Evolutionary conservation across 2,797 vertebrate species (phyloP), one percentile per base, ranked within the genome.

Genomic region (Phoeniculus purpureus): DNA sequence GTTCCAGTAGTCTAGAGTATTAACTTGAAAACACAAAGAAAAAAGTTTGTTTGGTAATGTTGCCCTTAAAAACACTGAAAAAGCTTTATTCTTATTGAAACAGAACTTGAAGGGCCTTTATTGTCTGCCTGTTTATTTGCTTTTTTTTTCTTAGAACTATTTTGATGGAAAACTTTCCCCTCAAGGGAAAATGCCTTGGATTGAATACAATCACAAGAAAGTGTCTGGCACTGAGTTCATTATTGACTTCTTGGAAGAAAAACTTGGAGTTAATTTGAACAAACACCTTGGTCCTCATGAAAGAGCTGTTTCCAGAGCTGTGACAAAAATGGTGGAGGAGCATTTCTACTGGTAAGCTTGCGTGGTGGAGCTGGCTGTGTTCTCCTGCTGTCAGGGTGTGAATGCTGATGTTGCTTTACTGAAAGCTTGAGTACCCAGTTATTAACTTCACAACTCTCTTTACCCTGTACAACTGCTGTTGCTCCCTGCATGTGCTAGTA

Each of bases 121-220:
- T 88, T 85, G 15, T 77, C 51, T 89, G 37, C 76, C 80, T 90
- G 27, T 64, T 95, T 85, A 54, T 59, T 77, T 91, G 4, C 7
- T 74, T 87, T 95, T 93, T 94, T 94, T 56, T 59, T 84, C 52
- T 90, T 97, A 99, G 99, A 99, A 99, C 97, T 99, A 99, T 98
- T 99, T 99, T 94, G 99, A 99, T 94, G 99, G 99, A 97, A 99
- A 99, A 97, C 98, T 99, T 92, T 99, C 99, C 47, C 98, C 99
- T 48, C 99, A 99, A 97, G 99, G 99, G 75, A 99, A 99, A 97
- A 99, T 99, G 99, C 99, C 99, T 27, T 99, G 99, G 99, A 99
- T 99, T 62, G 98, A 99, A 97, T 99, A 99, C 97, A 99, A 99
- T 97, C 98, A 98, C 94, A 98, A 99, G 97, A 98, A 98, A 80